Base-by-base conservation (phyloP, 1,140 invertebrate species). In the Drosophila mauritiana region DNA sequence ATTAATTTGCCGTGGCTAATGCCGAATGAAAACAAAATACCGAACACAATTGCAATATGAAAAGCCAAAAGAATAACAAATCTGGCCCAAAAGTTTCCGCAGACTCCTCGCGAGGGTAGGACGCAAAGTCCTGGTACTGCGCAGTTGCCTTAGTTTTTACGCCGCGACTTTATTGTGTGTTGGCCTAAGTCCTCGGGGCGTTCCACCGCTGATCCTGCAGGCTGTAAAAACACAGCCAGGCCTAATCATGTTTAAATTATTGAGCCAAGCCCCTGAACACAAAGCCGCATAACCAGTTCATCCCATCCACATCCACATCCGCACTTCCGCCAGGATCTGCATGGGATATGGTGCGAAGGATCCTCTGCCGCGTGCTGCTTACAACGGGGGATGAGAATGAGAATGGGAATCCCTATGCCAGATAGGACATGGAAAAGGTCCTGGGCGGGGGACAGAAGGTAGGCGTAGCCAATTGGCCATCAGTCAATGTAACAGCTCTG, bases 211-310 rank as follows among this genome's bases (percentile, higher is more conserved):
- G 64, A 70, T 73, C 58, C 59, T 42, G 68, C 74, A 91, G 82
- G 90, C 90, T 91, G 90, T 90, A 83, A 91, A 91, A 91, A 91
- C 90, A 91, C 75, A 82, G 80, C 76, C 84, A 80, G 72, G 81
- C 88, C 88, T 91, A 91, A 91, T 91, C 90, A 91, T 91, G 90
- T 91, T 91, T 91, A 91, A 91, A 91, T 91, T 91, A 91, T 91
- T 91, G 90, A 73, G 80, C 73, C 67, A 51, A 62, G 61, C 77
- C 86, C 54, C 56, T 40, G 53, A 36, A 46, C 73, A 83, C 70
- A 80, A 79, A 84, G 78, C 65, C 67, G 70, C 56, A 74, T 65
- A 91, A 91, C 89, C 84, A 91, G 89, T 91, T 89, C 73, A 59
- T 31, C 39, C 49, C 46, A 73, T 51, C 12, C 43, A 54, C 48